Evolutionary conservation across 2,888 invertebrate species (phyloP).

Genomic region (Norana najaformis): DNA sequence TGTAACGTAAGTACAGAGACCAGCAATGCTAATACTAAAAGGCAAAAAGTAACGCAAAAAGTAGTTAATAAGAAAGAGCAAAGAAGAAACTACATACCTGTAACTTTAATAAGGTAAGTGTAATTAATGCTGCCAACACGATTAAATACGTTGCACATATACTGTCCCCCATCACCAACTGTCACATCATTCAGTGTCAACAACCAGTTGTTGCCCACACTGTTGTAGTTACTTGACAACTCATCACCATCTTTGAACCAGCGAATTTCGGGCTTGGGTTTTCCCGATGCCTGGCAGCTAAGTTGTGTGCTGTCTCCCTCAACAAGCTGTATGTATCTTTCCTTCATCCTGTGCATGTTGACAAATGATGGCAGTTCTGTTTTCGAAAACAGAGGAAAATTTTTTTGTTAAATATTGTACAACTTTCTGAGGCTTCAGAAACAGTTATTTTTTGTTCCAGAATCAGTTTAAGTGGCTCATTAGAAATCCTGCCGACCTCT

Average conservation of each 20-base stretch:
- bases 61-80: not conserved
- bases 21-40: not conserved
- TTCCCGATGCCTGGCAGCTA: slow-evolving; percentile 20
- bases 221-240: not conserved
- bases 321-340: not conserved
- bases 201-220: not conserved
- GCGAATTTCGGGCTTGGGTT: slow-evolving; percentile 20
- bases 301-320: slow-evolving; percentile 17
- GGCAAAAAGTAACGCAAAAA: not conserved
- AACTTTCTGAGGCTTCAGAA: not conserved
- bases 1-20: not conserved
- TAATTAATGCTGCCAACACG: slow-evolving; percentile 61
- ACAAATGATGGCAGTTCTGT: slow-evolving; percentile 19
- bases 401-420: not conserved
- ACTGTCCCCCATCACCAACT: slow-evolving; percentile 58
- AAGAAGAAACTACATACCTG: slow-evolving; percentile 48
- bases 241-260: slow-evolving; percentile 26
- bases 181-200: slow-evolving; percentile 15
- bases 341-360: not conserved
- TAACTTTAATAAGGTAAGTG: slow-evolving; percentile 60
- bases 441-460: not conserved
- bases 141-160: slow-evolving; percentile 63
- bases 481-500: not conserved
- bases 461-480: not conserved
- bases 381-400: not conserved